Evolutionary conservation across 2,797 vertebrate species (phyloP).

Genomic region (Calcarius lapponicus): DNA sequence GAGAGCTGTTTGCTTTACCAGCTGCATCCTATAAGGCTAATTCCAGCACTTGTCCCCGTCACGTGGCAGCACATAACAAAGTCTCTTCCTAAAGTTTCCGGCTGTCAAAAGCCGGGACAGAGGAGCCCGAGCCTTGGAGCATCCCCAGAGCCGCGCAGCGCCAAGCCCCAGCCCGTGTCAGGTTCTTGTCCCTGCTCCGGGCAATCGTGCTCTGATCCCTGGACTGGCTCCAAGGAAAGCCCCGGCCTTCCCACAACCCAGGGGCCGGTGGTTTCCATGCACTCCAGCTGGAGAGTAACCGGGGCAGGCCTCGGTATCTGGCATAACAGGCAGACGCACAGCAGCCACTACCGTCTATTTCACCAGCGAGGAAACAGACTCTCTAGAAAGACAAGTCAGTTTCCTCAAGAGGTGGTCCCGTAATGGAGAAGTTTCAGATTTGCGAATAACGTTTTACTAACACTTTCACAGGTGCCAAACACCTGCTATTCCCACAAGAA

Average conservation of each 20-base stretch:
- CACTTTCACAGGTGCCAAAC: neutral
- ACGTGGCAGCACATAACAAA: neutral
- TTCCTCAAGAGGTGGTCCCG: rapidly evolving
- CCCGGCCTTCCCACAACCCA: rapidly evolving
- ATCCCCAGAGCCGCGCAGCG: rapidly evolving
- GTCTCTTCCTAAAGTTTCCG: neutral
- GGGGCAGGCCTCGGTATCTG: rapidly evolving
- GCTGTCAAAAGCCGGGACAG: neutral
- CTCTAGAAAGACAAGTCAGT: rapidly evolving
- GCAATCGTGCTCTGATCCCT: rapidly evolving
- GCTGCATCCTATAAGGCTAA: neutral
- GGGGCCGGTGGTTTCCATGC: rapidly evolving
- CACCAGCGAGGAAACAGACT: neutral
- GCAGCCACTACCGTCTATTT: rapidly evolving
- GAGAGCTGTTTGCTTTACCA: neutral
- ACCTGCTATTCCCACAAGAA: neutral
- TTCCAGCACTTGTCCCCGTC: neutral
- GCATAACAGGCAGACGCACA: rapidly evolving
- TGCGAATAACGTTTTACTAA: neutral
- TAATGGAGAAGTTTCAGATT: neutral
- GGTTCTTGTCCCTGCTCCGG: rapidly evolving
- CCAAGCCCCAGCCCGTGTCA: rapidly evolving
- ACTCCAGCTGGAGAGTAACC: neutral
- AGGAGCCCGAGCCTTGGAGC: neutral
- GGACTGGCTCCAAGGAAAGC: no score